Evolutionary conservation across 2,888 invertebrate genomes (phyloP).

Genomic region (Crocallis elinguaria): DNA sequence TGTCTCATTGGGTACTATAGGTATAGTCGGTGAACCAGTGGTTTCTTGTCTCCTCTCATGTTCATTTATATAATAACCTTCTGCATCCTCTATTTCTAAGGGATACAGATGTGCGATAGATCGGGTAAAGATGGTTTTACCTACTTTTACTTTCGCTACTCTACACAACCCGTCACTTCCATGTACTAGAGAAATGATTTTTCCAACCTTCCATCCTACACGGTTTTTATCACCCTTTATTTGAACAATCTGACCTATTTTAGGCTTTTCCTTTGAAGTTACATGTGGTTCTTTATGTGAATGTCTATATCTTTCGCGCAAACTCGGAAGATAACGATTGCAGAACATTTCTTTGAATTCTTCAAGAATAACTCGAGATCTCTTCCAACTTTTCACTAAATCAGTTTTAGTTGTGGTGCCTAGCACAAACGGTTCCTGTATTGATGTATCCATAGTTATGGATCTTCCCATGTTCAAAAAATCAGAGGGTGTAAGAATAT

Average conservation of each 20-base stretch:
- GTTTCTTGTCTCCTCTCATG: no score
- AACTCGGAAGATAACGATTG: neutral
- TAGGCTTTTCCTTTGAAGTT: neutral
- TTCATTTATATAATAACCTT: no score
- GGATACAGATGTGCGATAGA: constrained; percentile 13
- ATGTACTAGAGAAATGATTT: constrained; percentile 5
- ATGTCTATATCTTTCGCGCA: constrained; percentile 1
- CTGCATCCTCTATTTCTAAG: constrained; percentile 1
- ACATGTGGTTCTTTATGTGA: neutral
- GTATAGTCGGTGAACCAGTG: no score
- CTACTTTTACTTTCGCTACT: constrained; percentile 22
- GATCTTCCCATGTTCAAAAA: no score
- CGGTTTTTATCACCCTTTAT: constrained; percentile 24
- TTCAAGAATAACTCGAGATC: neutral
- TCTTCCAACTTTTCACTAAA: neutral
- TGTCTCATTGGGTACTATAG: no score
- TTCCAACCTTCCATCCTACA: constrained; percentile 28
- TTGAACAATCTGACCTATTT: constrained; percentile 14
- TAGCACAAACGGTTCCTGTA: no score
- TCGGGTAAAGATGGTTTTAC: neutral
- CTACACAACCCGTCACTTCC: constrained; percentile 15
- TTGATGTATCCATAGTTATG: no score
- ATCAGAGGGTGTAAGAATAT: no score
- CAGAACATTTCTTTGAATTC: constrained; percentile 11
- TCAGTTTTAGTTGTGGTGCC: no score